These are phyloP conservation scores for Tuta absoluta DNA, from an alignment of 2,888 invertebrate genomes.

Conservation along the genomic window DNA sequence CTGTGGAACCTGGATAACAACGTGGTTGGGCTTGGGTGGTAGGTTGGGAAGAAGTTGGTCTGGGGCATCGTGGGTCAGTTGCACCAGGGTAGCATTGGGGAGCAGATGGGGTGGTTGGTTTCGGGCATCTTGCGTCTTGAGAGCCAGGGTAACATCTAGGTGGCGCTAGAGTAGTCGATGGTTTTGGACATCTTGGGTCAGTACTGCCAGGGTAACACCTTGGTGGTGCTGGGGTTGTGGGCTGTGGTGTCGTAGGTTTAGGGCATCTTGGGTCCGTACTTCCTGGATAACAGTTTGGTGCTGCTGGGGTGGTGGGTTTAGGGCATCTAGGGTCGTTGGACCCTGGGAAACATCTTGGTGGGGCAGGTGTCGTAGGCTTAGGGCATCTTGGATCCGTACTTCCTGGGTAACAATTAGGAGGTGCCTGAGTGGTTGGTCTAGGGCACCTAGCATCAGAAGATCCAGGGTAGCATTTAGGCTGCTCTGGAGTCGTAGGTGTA, in stretches of 20 bases:
- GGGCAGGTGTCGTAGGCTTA: constrained; percentile 43
- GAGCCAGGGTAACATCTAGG: constrained; percentile 38
- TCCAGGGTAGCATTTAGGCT: constrained; percentile 51
- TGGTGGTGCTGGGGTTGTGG: constrained; percentile 29
- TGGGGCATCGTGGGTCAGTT: constrained; percentile 51
- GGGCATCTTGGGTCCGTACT: constrained; percentile 43
- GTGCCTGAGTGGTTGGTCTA: constrained; percentile 10
- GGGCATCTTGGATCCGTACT: constrained; percentile 49
- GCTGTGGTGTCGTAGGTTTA: constrained; percentile 21
- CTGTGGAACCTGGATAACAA: constrained; percentile 52
- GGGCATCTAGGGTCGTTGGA: constrained; percentile 44
- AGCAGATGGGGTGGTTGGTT: constrained; percentile 38
- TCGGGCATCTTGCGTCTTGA: constrained; percentile 39
- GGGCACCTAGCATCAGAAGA: constrained; percentile 37
- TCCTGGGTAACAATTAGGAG: constrained; percentile 50
- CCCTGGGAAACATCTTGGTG: constrained; percentile 53
- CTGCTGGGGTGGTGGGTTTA: constrained; percentile 37
- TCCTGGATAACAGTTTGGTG: constrained; percentile 48
- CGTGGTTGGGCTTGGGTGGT: constrained; percentile 37
- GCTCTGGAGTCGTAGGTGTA: constrained; percentile 37
- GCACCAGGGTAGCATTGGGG: constrained; percentile 49
- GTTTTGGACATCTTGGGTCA: constrained; percentile 40
- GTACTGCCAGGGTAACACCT: constrained; percentile 47
- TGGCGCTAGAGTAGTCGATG: constrained; percentile 35
- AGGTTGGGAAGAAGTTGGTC: constrained; percentile 46